Percentiles rank a stretch among this genome's conserved stretches.
Conservation (phyloP, 2,888 invertebrate species). For the Tenodera sinensis region DNA sequence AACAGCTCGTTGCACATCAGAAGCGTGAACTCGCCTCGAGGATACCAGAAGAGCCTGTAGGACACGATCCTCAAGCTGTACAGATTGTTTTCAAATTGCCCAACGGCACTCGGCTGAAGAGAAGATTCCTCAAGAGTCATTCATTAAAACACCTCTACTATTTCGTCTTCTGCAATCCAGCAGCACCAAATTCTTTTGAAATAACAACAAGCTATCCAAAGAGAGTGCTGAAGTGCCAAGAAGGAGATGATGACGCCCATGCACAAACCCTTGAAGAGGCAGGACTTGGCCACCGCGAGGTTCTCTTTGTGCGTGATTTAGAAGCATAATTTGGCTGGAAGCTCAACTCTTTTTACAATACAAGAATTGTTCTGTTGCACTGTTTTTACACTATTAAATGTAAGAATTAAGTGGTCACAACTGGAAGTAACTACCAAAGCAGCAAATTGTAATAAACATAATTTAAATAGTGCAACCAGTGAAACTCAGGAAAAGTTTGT, state of each 20-base stretch:
- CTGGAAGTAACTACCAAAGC: no score
- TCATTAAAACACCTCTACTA: slow-evolving; percentile 89
- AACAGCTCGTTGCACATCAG: slow-evolving; percentile 48
- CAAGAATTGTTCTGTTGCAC: no score
- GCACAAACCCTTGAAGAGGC: slow-evolving; percentile 65
- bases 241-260: slow-evolving; percentile 45
- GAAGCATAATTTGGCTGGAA: slow-evolving; percentile 57
- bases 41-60: slow-evolving; percentile 73
- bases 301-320: slow-evolving; percentile 90
- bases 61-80: slow-evolving; percentile 65
- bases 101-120: slow-evolving; percentile 79
- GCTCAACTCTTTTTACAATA: neutral
- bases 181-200: slow-evolving; percentile 89
- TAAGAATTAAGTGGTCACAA: no score
- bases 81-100: slow-evolving; percentile 90
- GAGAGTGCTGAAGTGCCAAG: slow-evolving; percentile 69
- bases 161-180: slow-evolving; percentile 92
- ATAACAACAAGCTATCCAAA: slow-evolving; percentile 95
- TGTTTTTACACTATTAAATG: no score
- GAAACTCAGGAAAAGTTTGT: no score
- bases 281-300: slow-evolving; percentile 85
- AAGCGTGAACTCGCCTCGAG: slow-evolving; percentile 62
- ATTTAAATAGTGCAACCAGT: no score
- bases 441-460: no score
- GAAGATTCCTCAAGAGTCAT: slow-evolving; percentile 77